Evolutionary conservation across 2,888 invertebrate genomes (phyloP).

Genomic region (Latrodectus elegans): DNA sequence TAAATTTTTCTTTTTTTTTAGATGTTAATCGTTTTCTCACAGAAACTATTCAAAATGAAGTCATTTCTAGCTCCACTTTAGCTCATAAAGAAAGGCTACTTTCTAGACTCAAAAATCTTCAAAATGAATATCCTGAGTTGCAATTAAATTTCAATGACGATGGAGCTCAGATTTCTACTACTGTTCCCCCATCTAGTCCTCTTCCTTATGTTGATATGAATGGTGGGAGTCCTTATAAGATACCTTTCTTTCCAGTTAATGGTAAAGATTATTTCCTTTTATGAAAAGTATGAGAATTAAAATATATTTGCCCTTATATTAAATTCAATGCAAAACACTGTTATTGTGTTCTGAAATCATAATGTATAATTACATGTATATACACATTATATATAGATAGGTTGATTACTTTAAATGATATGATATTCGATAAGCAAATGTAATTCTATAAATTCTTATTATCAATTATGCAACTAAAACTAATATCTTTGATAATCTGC

Average conservation of each 20-base stretch:
- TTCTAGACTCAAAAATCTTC: conserved; percentile 15
- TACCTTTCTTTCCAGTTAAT: conserved; percentile 24
- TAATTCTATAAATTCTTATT: too few species aligned
- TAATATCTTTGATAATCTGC: too few species aligned
- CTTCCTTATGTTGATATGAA: conserved; percentile 67
- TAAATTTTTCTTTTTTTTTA: conserved; percentile 9
- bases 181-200: conserved; percentile 41
- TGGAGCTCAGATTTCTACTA: background rate
- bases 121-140: conserved; percentile 58
- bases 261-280: background rate
- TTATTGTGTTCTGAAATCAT: too few species aligned
- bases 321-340: too few species aligned
- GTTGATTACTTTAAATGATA: too few species aligned
- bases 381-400: too few species aligned
- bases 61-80: conserved; percentile 23
- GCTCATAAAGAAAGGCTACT: conserved; percentile 61
- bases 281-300: too few species aligned
- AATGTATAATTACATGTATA: too few species aligned
- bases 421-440: too few species aligned
- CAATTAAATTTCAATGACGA: conserved; percentile 15
- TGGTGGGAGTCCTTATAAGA: conserved; percentile 43
- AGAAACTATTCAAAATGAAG: conserved; percentile 35
- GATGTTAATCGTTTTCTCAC: conserved; percentile 51
- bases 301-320: too few species aligned
- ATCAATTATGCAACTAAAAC: too few species aligned